These are phyloP conservation scores for Cephonodes hylas DNA, from an alignment of 2,888 invertebrate genomes.

Conservation along the genomic window DNA sequence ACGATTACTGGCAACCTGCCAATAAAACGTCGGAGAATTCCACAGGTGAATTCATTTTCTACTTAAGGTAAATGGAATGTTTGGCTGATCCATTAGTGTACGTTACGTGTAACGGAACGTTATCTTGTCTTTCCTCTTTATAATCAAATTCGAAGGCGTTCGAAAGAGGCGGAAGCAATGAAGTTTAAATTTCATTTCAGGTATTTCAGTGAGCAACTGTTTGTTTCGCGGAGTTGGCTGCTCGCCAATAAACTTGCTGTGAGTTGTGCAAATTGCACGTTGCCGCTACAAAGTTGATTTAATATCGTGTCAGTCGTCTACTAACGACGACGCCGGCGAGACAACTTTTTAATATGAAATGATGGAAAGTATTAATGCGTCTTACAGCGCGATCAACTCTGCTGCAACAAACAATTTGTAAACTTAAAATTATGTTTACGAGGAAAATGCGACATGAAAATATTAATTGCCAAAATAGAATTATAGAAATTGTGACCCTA, in stretches of 20 bases:
- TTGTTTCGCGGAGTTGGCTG: constrained; percentile 16
- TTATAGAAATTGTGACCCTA: too few species aligned
- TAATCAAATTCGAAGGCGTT: background rate
- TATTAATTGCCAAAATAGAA: background rate
- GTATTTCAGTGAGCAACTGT: constrained; percentile 12
- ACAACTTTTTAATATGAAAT: background rate
- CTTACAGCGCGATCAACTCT: too few species aligned
- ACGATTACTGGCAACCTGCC: constrained; percentile 28
- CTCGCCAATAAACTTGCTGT: constrained; percentile 17
- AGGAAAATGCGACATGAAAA: background rate
- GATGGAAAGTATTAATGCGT: background rate
- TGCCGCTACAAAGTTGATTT: constrained; percentile 19
- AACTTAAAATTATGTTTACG: too few species aligned
- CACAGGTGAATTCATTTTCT: constrained; percentile 32
- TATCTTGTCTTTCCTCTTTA: background rate
- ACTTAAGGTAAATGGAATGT: background rate
- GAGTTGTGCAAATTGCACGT: constrained; percentile 22
- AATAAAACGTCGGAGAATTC: constrained; percentile 29
- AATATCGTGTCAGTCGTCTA: constrained; percentile 11
- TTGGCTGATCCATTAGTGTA: background rate
- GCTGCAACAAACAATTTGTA: too few species aligned
- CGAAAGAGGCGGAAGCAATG: constrained; percentile 12
- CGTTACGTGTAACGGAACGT: background rate
- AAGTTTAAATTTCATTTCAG: constrained; percentile 4
- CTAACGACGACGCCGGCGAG: background rate